Conservation (phyloP, 2,888 invertebrate species). For the Esperia sulphurella region DNA sequence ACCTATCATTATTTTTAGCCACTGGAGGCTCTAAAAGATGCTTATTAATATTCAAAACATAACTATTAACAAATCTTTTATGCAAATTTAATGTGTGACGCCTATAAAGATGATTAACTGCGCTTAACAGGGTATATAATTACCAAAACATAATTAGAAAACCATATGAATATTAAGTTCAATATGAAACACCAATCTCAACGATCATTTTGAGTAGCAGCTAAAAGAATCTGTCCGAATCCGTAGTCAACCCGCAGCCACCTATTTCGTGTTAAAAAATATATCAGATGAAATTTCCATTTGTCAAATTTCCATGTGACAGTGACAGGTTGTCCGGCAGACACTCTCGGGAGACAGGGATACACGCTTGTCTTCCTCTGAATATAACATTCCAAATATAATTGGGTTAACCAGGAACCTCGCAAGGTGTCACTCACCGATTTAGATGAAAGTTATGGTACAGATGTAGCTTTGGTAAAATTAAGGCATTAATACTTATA, state of each 20-base stretch:
- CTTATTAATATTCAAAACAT: conserved; percentile 50
- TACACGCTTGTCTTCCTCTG: not conserved
- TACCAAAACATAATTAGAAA: not conserved
- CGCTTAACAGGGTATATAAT: not conserved
- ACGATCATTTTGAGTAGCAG: not conserved
- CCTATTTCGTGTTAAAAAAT: conserved; percentile 3
- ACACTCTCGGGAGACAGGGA: conserved; percentile 21
- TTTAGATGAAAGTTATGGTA: too few relatives aligned
- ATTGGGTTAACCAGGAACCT: too few relatives aligned
- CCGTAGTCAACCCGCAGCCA: not conserved
- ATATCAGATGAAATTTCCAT: conserved; percentile 12
- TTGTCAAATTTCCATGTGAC: conserved; percentile 7
- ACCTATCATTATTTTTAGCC: conserved; percentile 54
- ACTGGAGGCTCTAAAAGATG: conserved; percentile 28
- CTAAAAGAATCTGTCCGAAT: not conserved
- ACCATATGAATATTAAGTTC: conserved; percentile 3
- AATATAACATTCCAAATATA: too few relatives aligned
- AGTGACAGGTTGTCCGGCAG: conserved; percentile 4
- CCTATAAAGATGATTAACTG: conserved; percentile 4
- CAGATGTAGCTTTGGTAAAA: too few relatives aligned
- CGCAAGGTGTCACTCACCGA: too few relatives aligned
- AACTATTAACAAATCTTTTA: not conserved
- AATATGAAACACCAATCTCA: not conserved
- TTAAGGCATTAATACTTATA: too few relatives aligned
- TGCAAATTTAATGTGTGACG: not conserved